Conservation (phyloP, 2,113 vertebrate species). For the Stigmatopora nigra region DNA sequence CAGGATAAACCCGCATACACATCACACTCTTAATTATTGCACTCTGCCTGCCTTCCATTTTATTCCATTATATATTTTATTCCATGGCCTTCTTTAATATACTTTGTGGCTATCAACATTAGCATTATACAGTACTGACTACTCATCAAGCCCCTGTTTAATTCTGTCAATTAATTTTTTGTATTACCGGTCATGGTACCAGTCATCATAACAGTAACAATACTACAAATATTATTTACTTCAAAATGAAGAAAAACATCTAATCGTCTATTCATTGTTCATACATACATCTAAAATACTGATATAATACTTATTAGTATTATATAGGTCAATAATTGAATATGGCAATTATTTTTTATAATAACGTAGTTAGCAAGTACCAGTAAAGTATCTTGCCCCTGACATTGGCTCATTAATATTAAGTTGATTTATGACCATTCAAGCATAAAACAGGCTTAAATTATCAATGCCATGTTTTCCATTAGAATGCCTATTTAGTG, state of each 20-base stretch:
- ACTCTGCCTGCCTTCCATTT: neutral
- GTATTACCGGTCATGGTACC: too few species aligned
- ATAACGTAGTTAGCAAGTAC: neutral
- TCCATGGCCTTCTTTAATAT: neutral
- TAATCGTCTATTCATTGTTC: too few species aligned
- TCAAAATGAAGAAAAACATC: too few species aligned
- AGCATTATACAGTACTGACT: neutral
- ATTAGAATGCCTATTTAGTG: too few species aligned
- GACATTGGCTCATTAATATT: neutral
- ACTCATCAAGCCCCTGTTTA: neutral
- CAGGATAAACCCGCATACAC: constrained; percentile 53
- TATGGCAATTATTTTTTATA: too few species aligned
- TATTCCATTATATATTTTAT: neutral
- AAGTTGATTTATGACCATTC: neutral
- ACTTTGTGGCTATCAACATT: neutral
- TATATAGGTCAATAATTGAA: too few species aligned
- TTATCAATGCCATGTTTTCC: neutral
- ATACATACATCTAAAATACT: neutral
- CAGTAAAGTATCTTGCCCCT: neutral
- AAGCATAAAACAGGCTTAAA: neutral
- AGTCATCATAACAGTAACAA: too few species aligned
- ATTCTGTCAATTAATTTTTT: neutral
- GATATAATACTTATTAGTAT: too few species aligned
- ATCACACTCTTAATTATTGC: constrained; percentile 18
- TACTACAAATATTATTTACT: too few species aligned